Evolutionary conservation across 2,888 invertebrate genomes (phyloP), one percentile per base, ranked within the genome.

Genomic region (Pachycephus smyrnensis): DNA sequence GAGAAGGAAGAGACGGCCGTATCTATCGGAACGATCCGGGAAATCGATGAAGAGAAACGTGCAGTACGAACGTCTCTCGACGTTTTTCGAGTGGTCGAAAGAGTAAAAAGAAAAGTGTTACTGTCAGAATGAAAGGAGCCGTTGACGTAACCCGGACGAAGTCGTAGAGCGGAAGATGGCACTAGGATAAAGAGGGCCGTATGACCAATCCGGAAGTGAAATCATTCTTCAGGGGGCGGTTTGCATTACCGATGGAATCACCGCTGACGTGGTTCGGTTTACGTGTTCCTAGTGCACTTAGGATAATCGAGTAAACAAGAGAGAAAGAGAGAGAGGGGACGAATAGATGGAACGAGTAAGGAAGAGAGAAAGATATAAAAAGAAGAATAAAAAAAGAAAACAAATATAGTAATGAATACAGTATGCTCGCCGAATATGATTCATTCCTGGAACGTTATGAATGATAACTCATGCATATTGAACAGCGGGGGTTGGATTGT

Each of bases 381-480:
- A 55, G 6, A 55, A 23, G 6, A 55, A 40, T 6, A 31, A 73
- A 40, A 40, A 36, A 55, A 69, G 68, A 78, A 82, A 84, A 85
- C 82, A 82, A 82, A 84, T 82, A 77, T 55, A 23, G 23, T 69
- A 73, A 77, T 40, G 79, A 77, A 77, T 55, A 55, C 15, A 55
- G 40, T 55, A 55, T 55, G 40, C 40, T 55, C 23, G 40, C 81
- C 68, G 76, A 80, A 79, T 78, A 86, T 88, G 88, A 87, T 88
- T 87, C 87, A 87, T 86, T 85, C 85, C 79, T 73, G 79, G 78
- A 78, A 81, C 82, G 85, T 84, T 83, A 83, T 82, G 82, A 86
- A 84, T 88, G 88, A 87, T 87, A 87, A 85, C 88, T 88, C 88
- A 86, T 88, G 86, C 88, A 89, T 89, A 89, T 89, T 86, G 86